These are phyloP conservation scores for Mohoua ochrocephala DNA, from an alignment of 2,113 vertebrate species.

Conservation along the genomic window DNA sequence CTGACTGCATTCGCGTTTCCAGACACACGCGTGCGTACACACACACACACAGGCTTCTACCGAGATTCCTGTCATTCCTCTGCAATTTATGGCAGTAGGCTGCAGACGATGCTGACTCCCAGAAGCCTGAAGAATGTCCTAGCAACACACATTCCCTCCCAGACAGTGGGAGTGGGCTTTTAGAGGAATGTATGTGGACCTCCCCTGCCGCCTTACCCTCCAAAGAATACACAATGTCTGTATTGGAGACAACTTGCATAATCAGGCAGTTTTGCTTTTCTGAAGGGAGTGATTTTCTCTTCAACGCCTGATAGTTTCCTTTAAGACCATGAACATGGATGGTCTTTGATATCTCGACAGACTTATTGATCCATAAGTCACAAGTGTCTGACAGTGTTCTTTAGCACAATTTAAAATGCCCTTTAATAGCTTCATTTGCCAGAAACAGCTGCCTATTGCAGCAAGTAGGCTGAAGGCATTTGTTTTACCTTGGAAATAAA, in stretches of 20 bases:
- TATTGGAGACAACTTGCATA: neutral
- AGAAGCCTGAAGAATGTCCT: constrained; percentile 13
- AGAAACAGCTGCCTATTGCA: neutral
- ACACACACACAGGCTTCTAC: neutral
- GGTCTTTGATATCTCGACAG: neutral
- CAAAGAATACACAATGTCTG: neutral
- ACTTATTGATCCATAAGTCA: neutral
- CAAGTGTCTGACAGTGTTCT: neutral
- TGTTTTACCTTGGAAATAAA: neutral
- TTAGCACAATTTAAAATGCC: neutral
- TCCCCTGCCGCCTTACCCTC: neutral
- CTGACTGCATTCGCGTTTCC: neutral
- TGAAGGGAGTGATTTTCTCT: neutral
- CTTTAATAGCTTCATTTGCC: neutral
- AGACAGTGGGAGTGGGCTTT: neutral
- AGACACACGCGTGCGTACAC: accelerated
- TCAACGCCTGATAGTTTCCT: neutral
- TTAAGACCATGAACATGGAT: neutral
- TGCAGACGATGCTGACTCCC: neutral
- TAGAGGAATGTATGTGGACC: neutral
- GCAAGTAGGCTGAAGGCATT: neutral
- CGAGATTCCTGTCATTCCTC: neutral
- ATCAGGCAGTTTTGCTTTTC: neutral
- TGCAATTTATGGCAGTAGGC: neutral
- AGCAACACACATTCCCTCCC: neutral